Evolutionary conservation across 53 echinoderm and acorn worm genomes (phyloP), one percentile per base, ranked within the genome.

Genomic region (Patiria pectinifera): DNA sequence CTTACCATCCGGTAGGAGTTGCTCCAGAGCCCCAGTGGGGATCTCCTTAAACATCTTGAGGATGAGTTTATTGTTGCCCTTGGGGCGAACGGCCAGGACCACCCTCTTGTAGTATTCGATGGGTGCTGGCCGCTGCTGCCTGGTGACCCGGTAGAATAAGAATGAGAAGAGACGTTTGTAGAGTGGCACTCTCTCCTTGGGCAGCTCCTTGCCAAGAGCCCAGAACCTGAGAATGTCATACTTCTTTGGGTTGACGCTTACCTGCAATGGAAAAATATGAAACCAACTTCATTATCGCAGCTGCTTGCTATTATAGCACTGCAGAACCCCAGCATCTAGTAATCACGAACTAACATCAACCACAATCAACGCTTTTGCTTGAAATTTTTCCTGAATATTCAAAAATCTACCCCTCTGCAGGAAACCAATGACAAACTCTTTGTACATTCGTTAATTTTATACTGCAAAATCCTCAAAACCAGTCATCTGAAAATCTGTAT

Each of bases 21-120:
- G 99, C 82, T 99, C 99, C 59, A 99, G 92, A 6, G 96, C 99
- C 3, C 94, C 95, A 0, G 96, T 95, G 0, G 97, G 99, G 49
- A 99, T 96, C 89, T 99, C 99, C 87, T 99, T 99, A 82, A 99
- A 99, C 99, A 99, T 99, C 92, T 99, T 99, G 58, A 99, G 89
- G 69, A 97, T 88, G 23, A 99, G 96, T 80, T 96, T 99, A 63
- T 94, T 93, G 58, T 97, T 92, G 14, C 96, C 97, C 83, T 96
- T 97, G 14, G 99, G 95, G 49, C 97, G 94, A 47, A 99, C 99
- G 9, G 99, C 99, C 21, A 99, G 97, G 46, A 99, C 96, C 13
- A 99, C 96, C 44, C 99, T 88, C 91, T 96, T 99, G 96, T 94
- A 99, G 85, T 94, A 97, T 72, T 94, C 94, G n/a, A 94, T 82